phyloP scores from a whole-genome alignment of 2,113 vertebrate species.

The Protobothrops flavoviridis region DNA sequence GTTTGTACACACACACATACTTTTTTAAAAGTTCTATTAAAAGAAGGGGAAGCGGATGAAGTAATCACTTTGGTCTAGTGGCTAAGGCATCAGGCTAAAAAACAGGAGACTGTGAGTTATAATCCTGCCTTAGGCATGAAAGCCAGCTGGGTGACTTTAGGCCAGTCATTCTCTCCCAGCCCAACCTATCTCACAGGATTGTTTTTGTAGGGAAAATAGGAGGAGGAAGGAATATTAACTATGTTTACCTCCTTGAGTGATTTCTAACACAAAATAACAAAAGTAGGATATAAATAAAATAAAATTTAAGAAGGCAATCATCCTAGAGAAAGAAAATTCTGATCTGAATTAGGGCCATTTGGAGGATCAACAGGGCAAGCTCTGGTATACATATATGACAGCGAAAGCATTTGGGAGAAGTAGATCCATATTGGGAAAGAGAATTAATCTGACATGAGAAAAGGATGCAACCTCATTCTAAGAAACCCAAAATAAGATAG shows the following conservation, averaged over 20 bases:
- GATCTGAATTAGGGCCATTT: background rate
- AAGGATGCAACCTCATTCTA: background rate
- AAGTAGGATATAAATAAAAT: background rate
- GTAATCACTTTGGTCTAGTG: background rate
- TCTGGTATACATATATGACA: background rate
- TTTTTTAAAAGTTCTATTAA: background rate
- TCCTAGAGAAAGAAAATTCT: background rate
- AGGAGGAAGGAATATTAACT: background rate
- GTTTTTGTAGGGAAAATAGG: background rate
- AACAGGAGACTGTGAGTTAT: background rate
- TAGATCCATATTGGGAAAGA: background rate
- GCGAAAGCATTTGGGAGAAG: background rate
- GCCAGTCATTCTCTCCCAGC: background rate
- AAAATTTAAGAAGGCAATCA: background rate
- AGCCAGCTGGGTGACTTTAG: background rate
- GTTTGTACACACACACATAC: background rate
- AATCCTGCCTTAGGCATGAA: background rate
- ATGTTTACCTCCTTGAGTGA: background rate
- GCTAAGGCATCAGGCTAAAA: background rate
- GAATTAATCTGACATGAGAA: background rate
- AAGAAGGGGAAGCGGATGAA: background rate
- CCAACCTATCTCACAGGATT: background rate
- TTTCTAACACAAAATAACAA: background rate
- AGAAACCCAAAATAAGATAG: background rate
- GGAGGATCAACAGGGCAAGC: background rate